Evolutionary conservation across 2,888 invertebrate species (phyloP), one percentile per base, ranked within the genome.

Genomic region (Blomia tropicalis): DNA sequence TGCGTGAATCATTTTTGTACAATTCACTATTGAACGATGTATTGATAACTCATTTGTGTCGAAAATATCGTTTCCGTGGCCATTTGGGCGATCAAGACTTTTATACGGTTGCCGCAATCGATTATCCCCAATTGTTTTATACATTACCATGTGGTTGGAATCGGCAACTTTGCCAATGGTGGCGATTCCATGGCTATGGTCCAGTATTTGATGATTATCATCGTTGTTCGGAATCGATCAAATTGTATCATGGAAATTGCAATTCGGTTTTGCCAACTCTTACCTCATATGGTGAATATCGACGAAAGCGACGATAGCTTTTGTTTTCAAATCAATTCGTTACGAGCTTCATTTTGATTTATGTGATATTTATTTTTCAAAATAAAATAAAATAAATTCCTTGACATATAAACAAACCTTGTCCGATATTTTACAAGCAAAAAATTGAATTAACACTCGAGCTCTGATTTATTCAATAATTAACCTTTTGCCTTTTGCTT

Each of bases 41-140:
- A 1, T 60, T 63, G 19, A 64, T 76, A 1, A 65, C 69, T 23
- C 59, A 65, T 2, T 63, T 76, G 22, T 71, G 73, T 17, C 62
- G 71, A 17, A 74, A 76, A 67, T 78, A 75, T 68, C 65, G 68
- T 58, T 71, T 72, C 43, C 69, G 77, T 73, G 83, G 84, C 2
- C 84, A 86, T 72, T 76, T 87, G 30, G 87, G 87, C 1, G 87
- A 87, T 73, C 87, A 87, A 73, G 86, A 86, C 74, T 84, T 84
- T 73, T 85, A 83, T 71, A 83, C 84, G 0, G 73, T 86, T 32
- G 70, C 85, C 4, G 65, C 81, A 11, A 79, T 80, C 67, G 84
- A 86, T 69, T 77, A 82, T 69, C 82, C 83, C 5, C 78, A 82
- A 66, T 73, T 86, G 53, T 82, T 87, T 69, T 81, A 83, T 71